Conservation (phyloP, 2,797 vertebrate species). For the Acanthurus tractus region DNA sequence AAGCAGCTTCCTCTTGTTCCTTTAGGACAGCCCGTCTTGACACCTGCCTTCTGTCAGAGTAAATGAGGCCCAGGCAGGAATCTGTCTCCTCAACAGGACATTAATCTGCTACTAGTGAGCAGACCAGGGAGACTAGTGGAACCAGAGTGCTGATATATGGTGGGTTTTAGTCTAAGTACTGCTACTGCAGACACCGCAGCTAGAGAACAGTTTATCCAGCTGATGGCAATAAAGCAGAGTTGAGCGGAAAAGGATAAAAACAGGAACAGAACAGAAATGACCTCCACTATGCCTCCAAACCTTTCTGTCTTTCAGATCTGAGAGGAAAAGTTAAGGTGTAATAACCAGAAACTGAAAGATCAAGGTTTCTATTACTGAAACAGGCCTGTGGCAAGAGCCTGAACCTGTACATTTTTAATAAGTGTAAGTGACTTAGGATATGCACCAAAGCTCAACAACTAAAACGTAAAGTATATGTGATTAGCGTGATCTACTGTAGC, state of each 20-base stretch:
- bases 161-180: slow-evolving; percentile 56
- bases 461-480: slow-evolving; percentile 49
- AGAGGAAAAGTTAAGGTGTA: slow-evolving; percentile 29
- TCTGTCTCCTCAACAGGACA: slow-evolving; percentile 79
- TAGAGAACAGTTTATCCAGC: slow-evolving; percentile 59
- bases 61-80: slow-evolving; percentile 73
- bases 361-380: slow-evolving; percentile 16
- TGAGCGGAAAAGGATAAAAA: slow-evolving; percentile 35
- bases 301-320: slow-evolving; percentile 10
- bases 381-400: slow-evolving; percentile 18
- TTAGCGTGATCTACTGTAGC: slow-evolving; percentile 69
- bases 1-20: slow-evolving; percentile 59
- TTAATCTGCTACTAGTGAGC: slow-evolving; percentile 79
- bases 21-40: slow-evolving; percentile 69
- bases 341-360: slow-evolving; percentile 29
- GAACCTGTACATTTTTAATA: slow-evolving; percentile 46
- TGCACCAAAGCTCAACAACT: slow-evolving; percentile 30
- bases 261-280: slow-evolving; percentile 13
- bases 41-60: slow-evolving; percentile 79
- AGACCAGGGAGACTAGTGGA: slow-evolving; percentile 66
- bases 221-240: slow-evolving; percentile 51
- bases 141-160: slow-evolving; percentile 73
- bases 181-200: slow-evolving; percentile 66
- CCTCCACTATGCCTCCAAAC: slow-evolving; percentile 2
- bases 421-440: slow-evolving; percentile 29